phyloP scores from a whole-genome alignment of 1,140 invertebrate species.

The Macrotrachela quadricornifera region DNA sequence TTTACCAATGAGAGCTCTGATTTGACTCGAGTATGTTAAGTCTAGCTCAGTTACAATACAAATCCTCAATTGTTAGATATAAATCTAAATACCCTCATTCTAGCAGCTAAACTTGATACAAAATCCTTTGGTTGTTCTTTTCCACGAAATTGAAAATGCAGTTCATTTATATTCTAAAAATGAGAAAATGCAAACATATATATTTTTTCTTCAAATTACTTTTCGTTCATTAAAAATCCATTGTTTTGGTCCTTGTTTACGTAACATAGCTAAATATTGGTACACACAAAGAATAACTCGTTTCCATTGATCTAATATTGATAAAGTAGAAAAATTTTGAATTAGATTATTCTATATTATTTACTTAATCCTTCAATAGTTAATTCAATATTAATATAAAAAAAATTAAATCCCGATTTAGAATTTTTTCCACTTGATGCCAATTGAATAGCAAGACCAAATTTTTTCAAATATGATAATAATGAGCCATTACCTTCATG shows the following conservation, averaged over 20 bases:
- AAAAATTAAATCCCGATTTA: conserved; percentile 66
- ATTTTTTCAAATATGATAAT: conserved; percentile 57
- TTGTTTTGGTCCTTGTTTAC: conserved; percentile 46
- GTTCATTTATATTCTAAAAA: conserved; percentile 16
- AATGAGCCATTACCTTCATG: conserved; percentile 86
- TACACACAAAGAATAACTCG: conserved; percentile 64
- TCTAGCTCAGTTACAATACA: too few relatives aligned
- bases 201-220: too few relatives aligned
- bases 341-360: too few relatives aligned
- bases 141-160: conserved; percentile 37
- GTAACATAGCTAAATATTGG: conserved; percentile 67
- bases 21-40: too few relatives aligned
- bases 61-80: too few relatives aligned
- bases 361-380: conserved; percentile 58
- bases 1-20: too few relatives aligned
- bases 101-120: conserved; percentile 39
- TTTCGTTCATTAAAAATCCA: conserved; percentile 65
- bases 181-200: too few relatives aligned
- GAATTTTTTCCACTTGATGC: conserved; percentile 49
- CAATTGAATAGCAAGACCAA: conserved; percentile 72
- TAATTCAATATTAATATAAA: conserved; percentile 63
- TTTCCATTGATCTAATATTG: conserved; percentile 40
- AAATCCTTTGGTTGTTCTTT: conserved; percentile 55
- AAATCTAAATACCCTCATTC: too few relatives aligned
- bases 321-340: too few relatives aligned